phyloP scores from a whole-genome alignment of 2,888 invertebrate genomes.

The Leptopilina syphax region DNA sequence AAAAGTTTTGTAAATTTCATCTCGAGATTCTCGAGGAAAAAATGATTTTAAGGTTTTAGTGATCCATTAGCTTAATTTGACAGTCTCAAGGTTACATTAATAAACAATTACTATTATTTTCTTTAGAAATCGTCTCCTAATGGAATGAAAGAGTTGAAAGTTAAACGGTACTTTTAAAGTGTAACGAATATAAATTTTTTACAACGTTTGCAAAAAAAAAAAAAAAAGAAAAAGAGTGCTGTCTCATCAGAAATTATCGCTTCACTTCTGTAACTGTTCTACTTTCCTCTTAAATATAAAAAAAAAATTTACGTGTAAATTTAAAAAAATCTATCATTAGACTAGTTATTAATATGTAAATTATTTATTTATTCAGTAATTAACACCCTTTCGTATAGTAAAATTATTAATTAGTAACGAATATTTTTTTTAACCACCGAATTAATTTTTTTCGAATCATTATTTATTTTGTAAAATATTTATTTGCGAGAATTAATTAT shows the following conservation, averaged over 20 bases:
- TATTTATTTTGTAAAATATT: too few species aligned
- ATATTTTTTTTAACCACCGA: too few species aligned
- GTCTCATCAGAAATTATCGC: neutral
- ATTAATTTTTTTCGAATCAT: too few species aligned
- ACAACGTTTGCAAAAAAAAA: neutral
- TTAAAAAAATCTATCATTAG: too few species aligned
- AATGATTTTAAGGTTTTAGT: neutral
- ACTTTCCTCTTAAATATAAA: neutral
- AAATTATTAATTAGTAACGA: too few species aligned
- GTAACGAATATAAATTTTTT: neutral
- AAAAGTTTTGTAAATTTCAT: too few species aligned
- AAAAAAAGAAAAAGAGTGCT: neutral
- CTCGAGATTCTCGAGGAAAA: too few species aligned
- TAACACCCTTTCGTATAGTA: too few species aligned
- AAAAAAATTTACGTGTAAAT: neutral
- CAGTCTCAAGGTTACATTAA: constrained; percentile 20
- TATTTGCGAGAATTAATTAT: too few species aligned
- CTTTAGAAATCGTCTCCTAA: neutral
- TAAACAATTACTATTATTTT: constrained; percentile 8
- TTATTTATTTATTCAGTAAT: too few species aligned
- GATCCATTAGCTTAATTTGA: neutral
- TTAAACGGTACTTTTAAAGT: neutral
- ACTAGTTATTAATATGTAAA: too few species aligned
- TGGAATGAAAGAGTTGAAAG: neutral
- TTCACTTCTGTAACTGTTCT: neutral